These are phyloP conservation scores for Hemichromis elongatus DNA, from an alignment of 2,113 vertebrate genomes.

Conservation along the genomic window DNA sequence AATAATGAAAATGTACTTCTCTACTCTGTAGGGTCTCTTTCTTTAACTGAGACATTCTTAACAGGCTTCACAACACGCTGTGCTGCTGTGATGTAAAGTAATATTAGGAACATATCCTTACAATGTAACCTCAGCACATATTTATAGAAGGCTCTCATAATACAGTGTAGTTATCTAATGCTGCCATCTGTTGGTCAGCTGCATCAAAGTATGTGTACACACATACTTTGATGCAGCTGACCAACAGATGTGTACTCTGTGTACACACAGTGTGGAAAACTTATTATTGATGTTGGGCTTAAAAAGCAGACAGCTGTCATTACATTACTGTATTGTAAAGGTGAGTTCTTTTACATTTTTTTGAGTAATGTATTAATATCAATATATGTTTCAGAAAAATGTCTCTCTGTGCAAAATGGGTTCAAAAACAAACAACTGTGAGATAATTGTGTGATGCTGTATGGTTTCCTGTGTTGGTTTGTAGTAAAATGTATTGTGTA, in stretches of 20 bases:
- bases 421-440: too few relatives aligned
- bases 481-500: background rate
- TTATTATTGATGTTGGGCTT: fast-evolving
- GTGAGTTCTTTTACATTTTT: too few relatives aligned
- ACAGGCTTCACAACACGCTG: background rate
- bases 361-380: too few relatives aligned
- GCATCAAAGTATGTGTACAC: background rate
- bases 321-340: too few relatives aligned
- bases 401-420: too few relatives aligned
- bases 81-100: background rate
- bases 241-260: too few relatives aligned
- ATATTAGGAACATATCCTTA: background rate
- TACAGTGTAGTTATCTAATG: background rate
- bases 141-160: background rate
- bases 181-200: background rate
- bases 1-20: background rate
- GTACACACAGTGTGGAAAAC: background rate
- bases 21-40: background rate
- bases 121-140: background rate
- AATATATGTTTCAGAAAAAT: too few relatives aligned
- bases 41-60: background rate
- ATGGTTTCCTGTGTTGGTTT: background rate
- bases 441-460: background rate
- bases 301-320: background rate
- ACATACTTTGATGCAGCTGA: too few relatives aligned